phyloP scores from a whole-genome alignment of 2,888 invertebrate species.

The Graphium colonna region DNA sequence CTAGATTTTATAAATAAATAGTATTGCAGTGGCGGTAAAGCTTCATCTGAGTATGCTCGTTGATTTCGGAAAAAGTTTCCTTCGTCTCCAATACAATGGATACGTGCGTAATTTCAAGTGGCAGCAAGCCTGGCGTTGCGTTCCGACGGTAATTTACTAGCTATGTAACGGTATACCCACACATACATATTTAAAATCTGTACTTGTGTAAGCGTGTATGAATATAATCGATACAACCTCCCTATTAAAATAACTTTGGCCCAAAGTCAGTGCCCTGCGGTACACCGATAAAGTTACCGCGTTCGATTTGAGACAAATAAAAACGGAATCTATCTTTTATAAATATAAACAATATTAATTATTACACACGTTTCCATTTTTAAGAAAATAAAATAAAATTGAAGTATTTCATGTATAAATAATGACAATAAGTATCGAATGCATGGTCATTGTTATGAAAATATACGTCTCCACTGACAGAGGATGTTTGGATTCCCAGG shows the following conservation, averaged over 20 bases:
- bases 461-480: not conserved
- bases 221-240: conserved; percentile 17
- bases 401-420: too few relatives aligned
- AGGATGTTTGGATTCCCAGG: too few relatives aligned
- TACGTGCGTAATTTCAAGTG: conserved; percentile 39
- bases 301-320: not conserved
- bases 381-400: too few relatives aligned
- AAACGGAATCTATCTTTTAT: not conserved
- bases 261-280: not conserved
- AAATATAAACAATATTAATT: too few relatives aligned
- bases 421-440: not conserved
- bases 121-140: conserved; percentile 25
- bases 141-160: conserved; percentile 35
- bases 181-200: conserved; percentile 17
- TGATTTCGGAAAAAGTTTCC: not conserved
- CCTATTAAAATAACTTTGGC: conserved; percentile 30
- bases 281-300: not conserved
- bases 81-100: conserved; percentile 31
- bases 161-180: conserved; percentile 39
- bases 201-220: conserved; percentile 2
- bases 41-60: too few relatives aligned
- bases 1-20: too few relatives aligned
- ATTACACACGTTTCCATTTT: too few relatives aligned
- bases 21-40: too few relatives aligned
- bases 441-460: not conserved